These are phyloP conservation scores for Hermatobates lingyangjiaoensis DNA, from an alignment of 1,140 invertebrate genomes.

Conservation along the genomic window DNA sequence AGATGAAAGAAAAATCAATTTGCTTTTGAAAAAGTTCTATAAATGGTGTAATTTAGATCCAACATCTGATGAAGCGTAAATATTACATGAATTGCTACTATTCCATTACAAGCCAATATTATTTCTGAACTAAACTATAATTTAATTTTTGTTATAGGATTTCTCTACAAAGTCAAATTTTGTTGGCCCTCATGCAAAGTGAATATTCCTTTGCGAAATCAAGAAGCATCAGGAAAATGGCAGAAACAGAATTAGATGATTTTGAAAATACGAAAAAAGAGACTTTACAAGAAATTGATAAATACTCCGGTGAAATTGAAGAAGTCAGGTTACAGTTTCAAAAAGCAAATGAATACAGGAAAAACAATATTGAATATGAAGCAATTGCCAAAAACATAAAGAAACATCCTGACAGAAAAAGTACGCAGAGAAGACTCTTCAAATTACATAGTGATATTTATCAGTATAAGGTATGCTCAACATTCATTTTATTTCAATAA, in stretches of 20 bases:
- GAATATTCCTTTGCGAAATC: conserved; percentile 79
- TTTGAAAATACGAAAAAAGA: conserved; percentile 58
- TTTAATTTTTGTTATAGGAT: conserved; percentile 13
- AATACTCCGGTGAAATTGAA: conserved; percentile 54
- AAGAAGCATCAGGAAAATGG: conserved; percentile 57
- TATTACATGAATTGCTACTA: not conserved
- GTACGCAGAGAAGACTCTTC: conserved; percentile 25
- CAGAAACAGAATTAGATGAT: conserved; percentile 60
- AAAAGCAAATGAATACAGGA: conserved; percentile 61
- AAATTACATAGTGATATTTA: not conserved
- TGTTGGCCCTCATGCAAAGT: conserved; percentile 64
- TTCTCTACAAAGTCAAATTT: conserved; percentile 47
- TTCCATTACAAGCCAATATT: not conserved
- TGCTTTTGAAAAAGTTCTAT: conserved; percentile 67
- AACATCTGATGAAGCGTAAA: conserved; percentile 45
- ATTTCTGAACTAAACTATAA: not conserved
- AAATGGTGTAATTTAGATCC: conserved; percentile 71
- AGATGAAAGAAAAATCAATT: conserved; percentile 75
- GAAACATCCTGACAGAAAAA: conserved; percentile 70
- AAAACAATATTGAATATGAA: conserved; percentile 85
- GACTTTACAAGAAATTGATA: conserved; percentile 54
- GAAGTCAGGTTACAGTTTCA: conserved; percentile 43
- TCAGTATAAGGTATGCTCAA: conserved; percentile 2
- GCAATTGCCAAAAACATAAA: conserved; percentile 75
- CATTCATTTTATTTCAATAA: too few species aligned